phyloP scores from a whole-genome alignment of 2,113 vertebrate genomes.

The Callipepla squamata region DNA sequence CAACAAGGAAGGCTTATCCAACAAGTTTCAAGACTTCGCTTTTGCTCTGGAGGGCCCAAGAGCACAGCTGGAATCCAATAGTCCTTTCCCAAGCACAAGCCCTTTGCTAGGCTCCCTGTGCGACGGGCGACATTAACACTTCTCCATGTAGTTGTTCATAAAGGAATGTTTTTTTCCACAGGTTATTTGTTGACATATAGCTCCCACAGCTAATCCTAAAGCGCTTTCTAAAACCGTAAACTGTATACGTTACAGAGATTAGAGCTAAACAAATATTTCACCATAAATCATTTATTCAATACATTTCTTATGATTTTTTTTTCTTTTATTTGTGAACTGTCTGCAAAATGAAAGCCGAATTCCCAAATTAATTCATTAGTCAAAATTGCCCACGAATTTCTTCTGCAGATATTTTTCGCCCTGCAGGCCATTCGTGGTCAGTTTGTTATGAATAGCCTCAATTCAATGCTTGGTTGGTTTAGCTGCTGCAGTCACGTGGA shows the following conservation, averaged over 20 bases:
- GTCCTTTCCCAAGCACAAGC: background rate
- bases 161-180: constrained; percentile 5
- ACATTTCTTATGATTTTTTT: background rate
- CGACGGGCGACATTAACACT: background rate
- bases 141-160: background rate
- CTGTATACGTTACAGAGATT: constrained; percentile 3
- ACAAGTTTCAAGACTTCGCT: background rate
- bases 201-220: constrained; percentile 55
- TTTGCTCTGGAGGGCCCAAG: background rate
- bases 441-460: constrained; percentile 66
- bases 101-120: background rate
- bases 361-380: constrained; percentile 64
- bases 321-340: constrained; percentile 25
- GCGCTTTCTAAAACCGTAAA: constrained; percentile 22
- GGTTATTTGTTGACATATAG: constrained; percentile 12
- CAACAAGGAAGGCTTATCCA: background rate
- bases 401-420: constrained; percentile 54
- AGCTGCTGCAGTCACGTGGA: constrained; percentile 50
- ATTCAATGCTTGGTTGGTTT: constrained; percentile 68
- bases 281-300: constrained; percentile 43
- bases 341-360: constrained; percentile 41
- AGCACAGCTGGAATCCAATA: background rate
- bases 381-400: constrained; percentile 53
- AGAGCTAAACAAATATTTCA: constrained; percentile 40
- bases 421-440: constrained; percentile 61